These are phyloP conservation scores for Manacus vitellinus DNA, from an alignment of 2,113 vertebrate genomes.

Conservation along the genomic window DNA sequence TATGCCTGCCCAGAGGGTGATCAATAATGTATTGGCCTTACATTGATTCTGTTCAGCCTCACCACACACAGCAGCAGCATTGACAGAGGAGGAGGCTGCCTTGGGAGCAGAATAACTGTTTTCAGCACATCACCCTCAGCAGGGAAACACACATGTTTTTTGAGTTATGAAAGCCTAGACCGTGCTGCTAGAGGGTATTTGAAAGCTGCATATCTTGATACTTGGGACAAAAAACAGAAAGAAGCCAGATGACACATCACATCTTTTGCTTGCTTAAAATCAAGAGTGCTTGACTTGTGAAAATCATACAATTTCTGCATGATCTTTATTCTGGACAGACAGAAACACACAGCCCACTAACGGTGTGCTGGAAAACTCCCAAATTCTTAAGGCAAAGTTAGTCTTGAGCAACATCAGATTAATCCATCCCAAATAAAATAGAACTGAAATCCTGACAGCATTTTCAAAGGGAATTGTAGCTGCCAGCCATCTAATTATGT, in stretches of 20 bases:
- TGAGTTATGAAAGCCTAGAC: not conserved
- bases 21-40: not conserved
- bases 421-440: slow-evolving; percentile 13
- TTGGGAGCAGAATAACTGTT: not conserved
- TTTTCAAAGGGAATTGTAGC: slow-evolving; percentile 41
- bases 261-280: not conserved
- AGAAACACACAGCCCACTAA: not conserved
- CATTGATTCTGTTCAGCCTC: not conserved
- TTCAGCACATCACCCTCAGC: not conserved
- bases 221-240: not conserved
- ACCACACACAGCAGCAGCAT: not conserved
- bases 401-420: not conserved
- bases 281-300: not conserved
- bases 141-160: not conserved
- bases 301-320: not conserved
- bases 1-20: not conserved
- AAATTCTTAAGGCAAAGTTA: slow-evolving; percentile 32
- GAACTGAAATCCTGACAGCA: not conserved
- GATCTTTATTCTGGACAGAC: not conserved
- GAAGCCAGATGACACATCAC: not conserved
- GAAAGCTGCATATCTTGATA: not conserved
- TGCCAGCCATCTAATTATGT: slow-evolving; percentile 34
- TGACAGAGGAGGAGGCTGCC: not conserved
- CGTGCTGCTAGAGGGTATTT: not conserved
- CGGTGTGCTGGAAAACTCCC: not conserved